Conservation (phyloP, 92 coral and sea anemone genomes). For the Siderastrea radians region DNA sequence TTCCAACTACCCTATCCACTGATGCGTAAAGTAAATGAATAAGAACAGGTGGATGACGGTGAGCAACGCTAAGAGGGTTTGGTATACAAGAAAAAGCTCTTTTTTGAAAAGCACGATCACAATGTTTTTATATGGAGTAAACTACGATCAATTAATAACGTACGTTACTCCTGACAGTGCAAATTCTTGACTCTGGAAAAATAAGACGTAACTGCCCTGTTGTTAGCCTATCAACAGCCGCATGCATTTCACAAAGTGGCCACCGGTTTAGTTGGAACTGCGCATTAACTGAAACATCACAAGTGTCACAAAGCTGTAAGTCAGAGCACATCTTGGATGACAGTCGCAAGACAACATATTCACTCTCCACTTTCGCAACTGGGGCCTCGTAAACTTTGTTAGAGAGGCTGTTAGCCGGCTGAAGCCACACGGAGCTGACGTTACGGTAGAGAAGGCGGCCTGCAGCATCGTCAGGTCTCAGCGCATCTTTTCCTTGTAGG, state of each 20-base stretch:
- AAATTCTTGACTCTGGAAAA: constrained; percentile 18
- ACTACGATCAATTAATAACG: too few relatives aligned
- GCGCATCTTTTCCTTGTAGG: constrained; percentile 51
- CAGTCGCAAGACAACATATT: constrained; percentile 44
- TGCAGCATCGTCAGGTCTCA: constrained; percentile 65
- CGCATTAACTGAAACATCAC: constrained; percentile 39
- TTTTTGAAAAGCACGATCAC: too few relatives aligned
- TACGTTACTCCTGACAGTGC: too few relatives aligned
- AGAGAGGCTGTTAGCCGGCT: not conserved
- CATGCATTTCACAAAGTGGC: constrained; percentile 72
- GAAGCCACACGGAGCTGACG: constrained; percentile 33
- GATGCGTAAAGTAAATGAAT: too few relatives aligned
- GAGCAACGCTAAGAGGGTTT: too few relatives aligned
- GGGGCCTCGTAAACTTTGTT: constrained; percentile 50
- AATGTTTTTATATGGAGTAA: not conserved
- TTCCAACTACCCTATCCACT: too few relatives aligned
- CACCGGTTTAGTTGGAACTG: constrained; percentile 68
- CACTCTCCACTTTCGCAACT: constrained; percentile 39
- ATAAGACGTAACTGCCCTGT: constrained; percentile 46
- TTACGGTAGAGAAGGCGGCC: constrained; percentile 56
- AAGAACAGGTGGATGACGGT: too few relatives aligned
- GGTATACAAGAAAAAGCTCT: too few relatives aligned
- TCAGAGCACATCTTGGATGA: constrained; percentile 38
- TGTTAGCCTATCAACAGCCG: constrained; percentile 61
- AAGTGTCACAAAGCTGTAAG: not conserved